Percentiles rank a stretch among this genome's conserved stretches.
Conservation (phyloP, 1,140 invertebrate species). For the Anagrus nilaparvatae region DNA sequence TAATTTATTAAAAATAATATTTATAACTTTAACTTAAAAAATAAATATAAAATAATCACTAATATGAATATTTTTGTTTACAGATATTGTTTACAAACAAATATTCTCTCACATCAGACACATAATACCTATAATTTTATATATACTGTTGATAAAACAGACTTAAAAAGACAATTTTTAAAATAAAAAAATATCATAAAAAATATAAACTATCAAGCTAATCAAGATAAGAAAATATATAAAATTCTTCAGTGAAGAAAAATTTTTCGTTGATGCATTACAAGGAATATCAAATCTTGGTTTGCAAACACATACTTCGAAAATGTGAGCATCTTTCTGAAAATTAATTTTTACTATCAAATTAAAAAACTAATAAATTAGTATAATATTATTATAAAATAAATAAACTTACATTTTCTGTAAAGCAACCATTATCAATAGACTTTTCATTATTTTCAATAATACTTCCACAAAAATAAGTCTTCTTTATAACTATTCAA, state of each 20-base stretch:
- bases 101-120: too few species aligned
- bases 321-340: conserved; percentile 19
- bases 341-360: conserved; percentile 14
- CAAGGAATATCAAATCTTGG: conserved; percentile 19
- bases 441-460: conserved; percentile 16
- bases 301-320: conserved; percentile 26
- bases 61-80: too few species aligned
- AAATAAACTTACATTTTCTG: conserved; percentile 19
- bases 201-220: background rate
- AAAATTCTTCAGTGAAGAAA: background rate
- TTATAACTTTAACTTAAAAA: too few species aligned
- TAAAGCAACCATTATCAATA: conserved; percentile 21
- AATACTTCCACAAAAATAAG: conserved; percentile 26
- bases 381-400: conserved; percentile 3
- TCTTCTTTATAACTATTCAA: conserved; percentile 23
- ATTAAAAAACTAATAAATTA: conserved; percentile 7
- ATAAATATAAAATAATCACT: too few species aligned
- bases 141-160: too few species aligned
- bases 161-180: background rate
- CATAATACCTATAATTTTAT: too few species aligned
- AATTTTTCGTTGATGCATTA: conserved; percentile 15
- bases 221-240: background rate
- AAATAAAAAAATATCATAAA: background rate
- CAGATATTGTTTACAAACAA: too few species aligned
- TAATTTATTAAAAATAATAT: background rate